Percentiles rank a stretch among this genome's conserved stretches.
These are phyloP conservation scores for Hypercompe scribonia DNA, from an alignment of 2,888 invertebrate genomes.

Conservation along the genomic window DNA sequence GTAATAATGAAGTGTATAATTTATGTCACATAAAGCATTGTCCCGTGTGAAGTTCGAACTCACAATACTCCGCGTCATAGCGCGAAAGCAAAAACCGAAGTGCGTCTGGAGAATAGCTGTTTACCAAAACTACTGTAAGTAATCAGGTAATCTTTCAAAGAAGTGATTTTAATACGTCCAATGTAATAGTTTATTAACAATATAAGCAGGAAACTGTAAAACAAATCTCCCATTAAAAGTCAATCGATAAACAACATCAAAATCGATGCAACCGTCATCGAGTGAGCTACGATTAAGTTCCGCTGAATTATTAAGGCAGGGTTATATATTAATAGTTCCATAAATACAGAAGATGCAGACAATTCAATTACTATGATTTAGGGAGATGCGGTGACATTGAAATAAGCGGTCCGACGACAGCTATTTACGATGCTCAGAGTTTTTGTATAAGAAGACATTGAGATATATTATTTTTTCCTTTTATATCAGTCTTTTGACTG, in stretches of 20 bases:
- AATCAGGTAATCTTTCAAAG: too few species aligned
- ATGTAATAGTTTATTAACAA: too few species aligned
- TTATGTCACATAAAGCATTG: too few species aligned
- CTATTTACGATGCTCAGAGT: constrained; percentile 35
- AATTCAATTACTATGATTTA: constrained; percentile 56
- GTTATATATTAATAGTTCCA: constrained; percentile 45
- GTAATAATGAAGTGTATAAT: too few species aligned
- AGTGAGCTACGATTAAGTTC: constrained; percentile 47
- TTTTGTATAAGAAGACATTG: neutral
- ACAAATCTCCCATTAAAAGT: too few species aligned
- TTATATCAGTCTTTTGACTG: neutral
- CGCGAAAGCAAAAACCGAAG: too few species aligned
- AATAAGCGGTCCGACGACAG: constrained; percentile 37
- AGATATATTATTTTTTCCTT: neutral
- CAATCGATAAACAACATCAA: constrained; percentile 42
- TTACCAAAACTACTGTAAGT: neutral
- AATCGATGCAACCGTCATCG: constrained; percentile 33
- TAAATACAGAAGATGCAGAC: constrained; percentile 51
- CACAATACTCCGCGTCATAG: too few species aligned
- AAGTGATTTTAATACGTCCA: too few species aligned
- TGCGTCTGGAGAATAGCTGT: too few species aligned
- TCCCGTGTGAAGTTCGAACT: too few species aligned
- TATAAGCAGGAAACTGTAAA: too few species aligned
- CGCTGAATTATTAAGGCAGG: constrained; percentile 35
- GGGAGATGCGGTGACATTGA: constrained; percentile 43